Percentiles rank a stretch among this genome's conserved stretches.
Conservation (phyloP, 2,113 vertebrate species). For the Psammodynastes pulverulentus region DNA sequence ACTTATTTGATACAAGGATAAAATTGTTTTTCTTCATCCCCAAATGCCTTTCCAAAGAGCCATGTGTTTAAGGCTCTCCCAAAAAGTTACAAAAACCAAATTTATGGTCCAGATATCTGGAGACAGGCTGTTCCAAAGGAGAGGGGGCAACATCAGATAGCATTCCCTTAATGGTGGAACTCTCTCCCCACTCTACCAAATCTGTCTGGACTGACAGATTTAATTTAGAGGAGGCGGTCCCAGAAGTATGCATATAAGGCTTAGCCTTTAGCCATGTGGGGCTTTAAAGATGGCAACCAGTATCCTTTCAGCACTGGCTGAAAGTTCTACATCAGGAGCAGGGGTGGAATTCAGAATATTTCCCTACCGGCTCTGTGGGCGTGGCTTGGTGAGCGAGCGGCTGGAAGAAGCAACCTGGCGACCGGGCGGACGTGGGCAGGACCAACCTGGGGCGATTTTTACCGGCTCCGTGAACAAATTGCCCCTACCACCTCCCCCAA, state of each 20-base stretch:
- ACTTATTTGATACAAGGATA: background rate
- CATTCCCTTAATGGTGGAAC: background rate
- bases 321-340: background rate
- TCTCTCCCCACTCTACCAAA: background rate
- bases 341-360: no score
- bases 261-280: background rate
- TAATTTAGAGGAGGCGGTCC: background rate
- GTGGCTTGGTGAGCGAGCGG: no score
- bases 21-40: background rate
- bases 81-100: background rate
- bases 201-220: background rate
- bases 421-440: no score
- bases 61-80: background rate
- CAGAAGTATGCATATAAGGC: background rate
- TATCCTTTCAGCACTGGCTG: background rate
- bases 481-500: no score
- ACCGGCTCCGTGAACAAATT: no score
- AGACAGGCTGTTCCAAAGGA: background rate
- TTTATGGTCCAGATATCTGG: background rate
- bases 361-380: no score
- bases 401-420: no score
- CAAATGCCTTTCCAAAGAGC: background rate
- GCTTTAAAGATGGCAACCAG: background rate
- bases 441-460: no score
- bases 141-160: no score